Conservation (phyloP, 92 coral and sea anemone species). For the Phymanthus crucifer region DNA sequence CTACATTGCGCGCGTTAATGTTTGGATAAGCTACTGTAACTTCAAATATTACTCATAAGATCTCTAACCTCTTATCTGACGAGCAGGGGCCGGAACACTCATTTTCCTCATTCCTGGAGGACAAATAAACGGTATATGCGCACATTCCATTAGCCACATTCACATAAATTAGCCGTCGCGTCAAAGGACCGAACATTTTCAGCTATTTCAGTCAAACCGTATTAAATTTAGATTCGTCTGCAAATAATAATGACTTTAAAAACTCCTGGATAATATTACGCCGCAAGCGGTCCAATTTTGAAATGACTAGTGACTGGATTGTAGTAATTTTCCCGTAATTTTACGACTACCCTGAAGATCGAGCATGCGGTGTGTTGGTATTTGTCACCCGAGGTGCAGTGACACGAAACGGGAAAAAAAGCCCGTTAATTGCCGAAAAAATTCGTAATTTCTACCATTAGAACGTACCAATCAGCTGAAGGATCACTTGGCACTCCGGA, state of each 20-base stretch:
- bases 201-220: neutral
- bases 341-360: neutral
- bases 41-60: too few species aligned
- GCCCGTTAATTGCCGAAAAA: neutral
- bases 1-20: too few species aligned
- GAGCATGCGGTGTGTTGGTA: constrained; percentile 14
- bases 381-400: constrained; percentile 8
- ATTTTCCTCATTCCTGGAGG: too few species aligned
- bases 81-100: too few species aligned
- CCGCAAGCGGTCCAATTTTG: neutral
- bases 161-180: too few species aligned
- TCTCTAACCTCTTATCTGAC: too few species aligned
- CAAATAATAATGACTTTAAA: neutral
- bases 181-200: too few species aligned
- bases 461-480: constrained; percentile 2
- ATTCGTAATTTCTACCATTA: neutral
- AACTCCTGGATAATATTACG: neutral
- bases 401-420: neutral
- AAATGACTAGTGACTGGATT: neutral
- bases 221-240: neutral
- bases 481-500: neutral
- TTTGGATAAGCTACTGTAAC: too few species aligned
- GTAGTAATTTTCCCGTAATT: too few species aligned
- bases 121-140: too few species aligned
- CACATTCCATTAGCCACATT: too few species aligned